Evolutionary conservation across 2,888 invertebrate species (phyloP).

Genomic region (Rhingia rostrata): DNA sequence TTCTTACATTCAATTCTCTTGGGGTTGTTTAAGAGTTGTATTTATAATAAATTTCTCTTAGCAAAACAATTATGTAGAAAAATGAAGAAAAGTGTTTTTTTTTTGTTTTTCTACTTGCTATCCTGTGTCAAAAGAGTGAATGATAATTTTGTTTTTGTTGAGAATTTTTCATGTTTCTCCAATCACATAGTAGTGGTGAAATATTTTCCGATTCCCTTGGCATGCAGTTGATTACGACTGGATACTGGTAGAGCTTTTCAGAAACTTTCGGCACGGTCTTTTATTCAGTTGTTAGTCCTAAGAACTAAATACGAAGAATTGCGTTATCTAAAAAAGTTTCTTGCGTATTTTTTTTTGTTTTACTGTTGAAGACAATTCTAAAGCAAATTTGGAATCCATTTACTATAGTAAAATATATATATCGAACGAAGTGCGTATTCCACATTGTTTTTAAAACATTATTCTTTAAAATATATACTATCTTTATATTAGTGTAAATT

Average conservation of each 20-base stretch:
- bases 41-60: too few relatives aligned
- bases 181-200: slow-evolving; percentile 60
- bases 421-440: not conserved
- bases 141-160: slow-evolving; percentile 64
- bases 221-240: slow-evolving; percentile 62
- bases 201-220: slow-evolving; percentile 49
- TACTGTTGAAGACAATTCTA: not conserved
- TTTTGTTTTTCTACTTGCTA: too few relatives aligned
- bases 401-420: not conserved
- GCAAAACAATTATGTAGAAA: too few relatives aligned
- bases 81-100: too few relatives aligned
- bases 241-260: slow-evolving; percentile 67
- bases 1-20: too few relatives aligned
- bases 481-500: not conserved
- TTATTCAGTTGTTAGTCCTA: slow-evolving; percentile 69
- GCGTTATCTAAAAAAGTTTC: slow-evolving; percentile 44
- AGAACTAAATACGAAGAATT: slow-evolving; percentile 32
- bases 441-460: not conserved
- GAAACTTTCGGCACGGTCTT: slow-evolving; percentile 74
- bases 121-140: slow-evolving; percentile 43
- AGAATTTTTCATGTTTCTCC: slow-evolving; percentile 58
- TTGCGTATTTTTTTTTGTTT: slow-evolving; percentile 6
- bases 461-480: not conserved
- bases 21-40: too few relatives aligned
- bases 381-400: not conserved